A percentile compares a stretch with the other conserved stretches of the same genome.
These are phyloP conservation scores for Melanotaenia pygmaea DNA, from an alignment of 2,797 vertebrate species.

Conservation along the genomic window DNA sequence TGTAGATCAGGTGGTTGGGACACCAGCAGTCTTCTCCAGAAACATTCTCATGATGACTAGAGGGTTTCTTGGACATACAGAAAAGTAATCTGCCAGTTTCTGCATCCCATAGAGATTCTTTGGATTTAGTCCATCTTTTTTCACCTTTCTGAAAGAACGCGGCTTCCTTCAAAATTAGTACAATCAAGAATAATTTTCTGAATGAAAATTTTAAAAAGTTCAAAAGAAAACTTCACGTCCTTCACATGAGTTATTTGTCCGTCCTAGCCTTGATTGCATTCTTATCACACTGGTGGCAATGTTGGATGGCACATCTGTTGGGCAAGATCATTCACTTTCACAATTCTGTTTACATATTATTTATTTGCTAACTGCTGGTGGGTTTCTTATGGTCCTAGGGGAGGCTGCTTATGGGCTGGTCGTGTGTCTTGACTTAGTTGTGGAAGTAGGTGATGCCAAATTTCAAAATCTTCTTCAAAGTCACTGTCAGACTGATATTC, in stretches of 20 bases:
- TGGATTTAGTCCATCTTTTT: no score
- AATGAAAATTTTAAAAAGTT: constrained; percentile 1
- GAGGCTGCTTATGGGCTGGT: neutral
- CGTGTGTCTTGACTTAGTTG: neutral
- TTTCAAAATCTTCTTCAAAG: neutral
- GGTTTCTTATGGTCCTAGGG: neutral
- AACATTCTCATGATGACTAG: no score
- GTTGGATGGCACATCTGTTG: neutral
- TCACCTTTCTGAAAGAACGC: no score
- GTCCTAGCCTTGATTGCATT: neutral
- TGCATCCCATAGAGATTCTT: no score
- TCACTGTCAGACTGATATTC: neutral
- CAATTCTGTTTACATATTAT: no score
- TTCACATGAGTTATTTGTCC: constrained; percentile 6
- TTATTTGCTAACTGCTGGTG: neutral
- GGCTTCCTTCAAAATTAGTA: neutral
- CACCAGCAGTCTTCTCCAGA: no score
- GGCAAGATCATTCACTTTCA: neutral
- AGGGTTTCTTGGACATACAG: no score
- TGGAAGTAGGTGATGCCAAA: neutral
- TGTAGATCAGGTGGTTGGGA: no score
- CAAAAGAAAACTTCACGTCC: neutral
- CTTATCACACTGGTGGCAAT: neutral
- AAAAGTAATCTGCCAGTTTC: no score
- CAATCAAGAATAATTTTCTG: constrained; percentile 1